These are phyloP conservation scores for Dermatemys mawii DNA, from an alignment of 2,113 vertebrate species.

Conservation along the genomic window DNA sequence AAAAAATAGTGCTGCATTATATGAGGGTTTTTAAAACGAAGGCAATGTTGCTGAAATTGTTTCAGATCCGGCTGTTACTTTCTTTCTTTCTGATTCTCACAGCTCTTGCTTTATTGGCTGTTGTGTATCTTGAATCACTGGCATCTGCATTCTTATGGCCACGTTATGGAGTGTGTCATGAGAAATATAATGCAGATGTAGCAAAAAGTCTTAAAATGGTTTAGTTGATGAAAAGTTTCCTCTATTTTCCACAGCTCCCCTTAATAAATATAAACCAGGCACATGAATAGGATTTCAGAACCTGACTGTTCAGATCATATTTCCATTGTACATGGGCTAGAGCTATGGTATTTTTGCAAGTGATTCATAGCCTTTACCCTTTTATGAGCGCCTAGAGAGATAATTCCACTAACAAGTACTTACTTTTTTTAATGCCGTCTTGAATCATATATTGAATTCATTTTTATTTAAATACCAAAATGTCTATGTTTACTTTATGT, in stretches of 20 bases:
- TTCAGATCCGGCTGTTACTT: neutral
- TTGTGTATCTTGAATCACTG: accelerated
- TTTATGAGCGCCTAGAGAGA: neutral
- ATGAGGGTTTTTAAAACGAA: neutral
- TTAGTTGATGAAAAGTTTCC: neutral
- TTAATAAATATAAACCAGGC: neutral
- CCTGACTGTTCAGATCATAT: neutral
- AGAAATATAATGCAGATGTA: neutral
- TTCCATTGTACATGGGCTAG: neutral
- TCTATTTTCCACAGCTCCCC: neutral
- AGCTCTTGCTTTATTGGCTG: accelerated
- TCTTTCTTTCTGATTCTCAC: neutral
- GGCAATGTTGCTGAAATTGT: neutral
- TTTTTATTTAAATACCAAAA: neutral
- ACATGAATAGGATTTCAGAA: accelerated
- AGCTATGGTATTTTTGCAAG: neutral
- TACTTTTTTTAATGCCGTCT: neutral
- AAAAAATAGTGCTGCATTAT: neutral
- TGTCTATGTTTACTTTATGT: neutral
- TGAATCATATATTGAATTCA: neutral
- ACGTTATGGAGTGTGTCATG: accelerated
- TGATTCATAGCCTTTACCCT: neutral
- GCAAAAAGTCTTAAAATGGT: neutral
- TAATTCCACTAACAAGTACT: neutral
- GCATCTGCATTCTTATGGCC: neutral